Evolutionary conservation across 2,888 invertebrate species (phyloP).

Genomic region (Eristalis pertinax): DNA sequence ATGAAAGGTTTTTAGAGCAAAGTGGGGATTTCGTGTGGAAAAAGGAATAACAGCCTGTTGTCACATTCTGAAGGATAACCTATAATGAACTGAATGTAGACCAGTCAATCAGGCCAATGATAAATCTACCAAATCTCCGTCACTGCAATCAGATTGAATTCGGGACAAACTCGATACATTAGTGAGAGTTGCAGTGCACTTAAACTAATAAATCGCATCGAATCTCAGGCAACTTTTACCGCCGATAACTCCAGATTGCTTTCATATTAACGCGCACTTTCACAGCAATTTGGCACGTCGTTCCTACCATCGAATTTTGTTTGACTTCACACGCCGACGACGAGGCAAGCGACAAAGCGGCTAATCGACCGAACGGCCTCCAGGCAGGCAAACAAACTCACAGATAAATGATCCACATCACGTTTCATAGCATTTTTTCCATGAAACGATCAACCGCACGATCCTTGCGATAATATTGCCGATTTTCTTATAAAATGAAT

Average conservation of each 20-base stretch:
- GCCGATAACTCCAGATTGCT: not conserved
- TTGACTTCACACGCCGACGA: not conserved
- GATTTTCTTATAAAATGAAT: slow-evolving; percentile 23
- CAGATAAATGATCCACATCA: not conserved
- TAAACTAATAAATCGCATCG: not conserved
- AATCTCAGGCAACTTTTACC: not conserved
- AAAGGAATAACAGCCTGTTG: no score
- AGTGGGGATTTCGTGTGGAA: no score
- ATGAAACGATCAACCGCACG: slow-evolving; percentile 4
- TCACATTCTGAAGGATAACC: no score
- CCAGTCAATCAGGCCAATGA: no score
- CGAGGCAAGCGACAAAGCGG: not conserved
- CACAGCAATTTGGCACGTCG: not conserved
- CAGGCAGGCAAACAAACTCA: not conserved
- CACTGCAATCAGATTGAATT: no score
- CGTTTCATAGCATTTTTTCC: not conserved
- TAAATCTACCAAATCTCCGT: no score
- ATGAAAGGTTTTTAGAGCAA: no score
- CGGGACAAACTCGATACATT: no score
- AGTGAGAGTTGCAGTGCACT: no score
- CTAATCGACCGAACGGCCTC: not conserved
- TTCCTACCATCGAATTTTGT: not conserved
- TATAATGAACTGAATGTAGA: no score
- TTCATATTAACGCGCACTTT: not conserved
- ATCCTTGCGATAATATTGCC: not conserved